Percentiles rank a stretch among this genome's conserved stretches.
These are phyloP conservation scores for Drosophila austrosaltans DNA, from an alignment of 2,888 invertebrate genomes.

Conservation along the genomic window DNA sequence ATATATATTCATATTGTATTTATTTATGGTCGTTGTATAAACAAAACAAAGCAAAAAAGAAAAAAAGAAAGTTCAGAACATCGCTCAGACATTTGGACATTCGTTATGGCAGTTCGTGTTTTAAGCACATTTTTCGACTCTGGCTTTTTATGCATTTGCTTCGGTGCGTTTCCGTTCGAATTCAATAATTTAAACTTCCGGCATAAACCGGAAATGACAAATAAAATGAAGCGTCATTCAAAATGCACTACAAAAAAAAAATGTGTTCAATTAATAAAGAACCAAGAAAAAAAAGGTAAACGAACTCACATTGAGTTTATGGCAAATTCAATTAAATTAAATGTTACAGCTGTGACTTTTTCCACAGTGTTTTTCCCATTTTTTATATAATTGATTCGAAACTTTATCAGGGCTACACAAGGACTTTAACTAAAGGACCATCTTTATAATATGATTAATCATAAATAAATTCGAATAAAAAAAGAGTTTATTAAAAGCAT, in stretches of 20 bases:
- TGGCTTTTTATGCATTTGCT: conserved; percentile 53
- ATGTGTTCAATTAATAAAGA: background rate
- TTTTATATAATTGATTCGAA: conserved; percentile 8
- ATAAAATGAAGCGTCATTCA: conserved; percentile 62
- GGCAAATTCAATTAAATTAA: conserved; percentile 23
- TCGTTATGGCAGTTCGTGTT: conserved; percentile 33
- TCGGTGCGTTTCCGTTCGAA: conserved; percentile 67
- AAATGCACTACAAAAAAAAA: conserved; percentile 44
- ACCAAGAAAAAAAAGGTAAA: conserved; percentile 15
- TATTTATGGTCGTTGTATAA: conserved; percentile 63
- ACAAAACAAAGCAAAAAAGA: conserved; percentile 49
- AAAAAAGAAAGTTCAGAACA: conserved; percentile 27
- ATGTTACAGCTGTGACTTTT: conserved; percentile 7
- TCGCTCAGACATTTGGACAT: conserved; percentile 29
- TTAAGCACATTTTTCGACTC: conserved; percentile 56
- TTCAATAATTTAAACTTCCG: conserved; percentile 77
- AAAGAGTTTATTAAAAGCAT: too few species aligned
- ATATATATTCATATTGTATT: conserved; percentile 42
- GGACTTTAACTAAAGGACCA: too few species aligned
- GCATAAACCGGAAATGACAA: conserved; percentile 73
- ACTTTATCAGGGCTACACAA: conserved; percentile 6
- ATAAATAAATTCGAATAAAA: too few species aligned
- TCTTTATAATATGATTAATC: too few species aligned
- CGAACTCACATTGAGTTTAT: background rate
- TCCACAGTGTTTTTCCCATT: background rate